A percentile compares a stretch with the other conserved stretches of the same genome.
These are phyloP conservation scores for Neosilurus hyrtlii DNA, from an alignment of 2,797 vertebrate species.

Conservation along the genomic window DNA sequence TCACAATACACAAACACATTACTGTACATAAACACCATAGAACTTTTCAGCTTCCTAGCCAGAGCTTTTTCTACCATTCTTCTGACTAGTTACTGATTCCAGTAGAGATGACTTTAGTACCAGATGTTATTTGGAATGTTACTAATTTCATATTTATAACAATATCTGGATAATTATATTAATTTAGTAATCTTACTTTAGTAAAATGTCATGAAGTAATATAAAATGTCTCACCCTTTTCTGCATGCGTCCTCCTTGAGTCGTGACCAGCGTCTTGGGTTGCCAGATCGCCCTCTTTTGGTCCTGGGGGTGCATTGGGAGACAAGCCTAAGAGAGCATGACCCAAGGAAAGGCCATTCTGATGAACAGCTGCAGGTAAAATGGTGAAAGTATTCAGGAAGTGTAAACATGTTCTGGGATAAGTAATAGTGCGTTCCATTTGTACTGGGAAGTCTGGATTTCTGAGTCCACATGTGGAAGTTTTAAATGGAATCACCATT, in stretches of 20 bases:
- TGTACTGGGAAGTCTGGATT: too few relatives aligned
- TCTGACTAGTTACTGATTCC: neutral
- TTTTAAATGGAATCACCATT: too few relatives aligned
- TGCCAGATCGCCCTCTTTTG: constrained; percentile 86
- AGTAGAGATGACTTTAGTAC: neutral
- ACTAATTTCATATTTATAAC: too few relatives aligned
- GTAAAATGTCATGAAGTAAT: neutral
- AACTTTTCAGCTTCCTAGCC: neutral
- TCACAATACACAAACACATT: neutral
- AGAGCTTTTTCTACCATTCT: neutral
- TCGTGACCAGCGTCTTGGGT: constrained; percentile 86
- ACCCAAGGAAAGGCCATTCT: constrained; percentile 85
- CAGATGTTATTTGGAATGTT: neutral
- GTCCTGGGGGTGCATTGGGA: constrained; percentile 81
- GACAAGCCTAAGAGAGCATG: constrained; percentile 89
- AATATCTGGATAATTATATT: too few relatives aligned
- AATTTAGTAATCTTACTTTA: neutral
- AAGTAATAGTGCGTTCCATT: too few relatives aligned
- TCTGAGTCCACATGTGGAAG: too few relatives aligned
- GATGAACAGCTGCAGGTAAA: constrained; percentile 78
- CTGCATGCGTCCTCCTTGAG: constrained; percentile 83
- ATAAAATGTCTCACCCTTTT: constrained; percentile 78
- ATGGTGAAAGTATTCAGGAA: neutral
- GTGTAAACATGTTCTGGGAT: neutral
- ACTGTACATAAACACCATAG: neutral